Evolutionary conservation across 2,113 vertebrate species (phyloP).

Genomic region (Willisornis vidua): DNA sequence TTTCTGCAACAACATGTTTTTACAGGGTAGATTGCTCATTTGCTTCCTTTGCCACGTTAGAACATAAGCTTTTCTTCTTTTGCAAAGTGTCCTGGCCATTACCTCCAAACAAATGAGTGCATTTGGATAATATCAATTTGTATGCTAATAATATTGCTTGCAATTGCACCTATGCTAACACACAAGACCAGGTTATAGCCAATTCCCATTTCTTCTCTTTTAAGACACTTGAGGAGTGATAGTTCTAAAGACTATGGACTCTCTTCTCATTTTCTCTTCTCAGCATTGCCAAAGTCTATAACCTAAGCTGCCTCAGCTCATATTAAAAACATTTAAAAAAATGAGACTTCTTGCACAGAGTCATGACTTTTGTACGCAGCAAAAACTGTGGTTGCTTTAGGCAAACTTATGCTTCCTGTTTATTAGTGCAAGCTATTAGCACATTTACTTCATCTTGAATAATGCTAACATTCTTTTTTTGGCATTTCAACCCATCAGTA

Average conservation of each 20-base stretch:
- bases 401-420: not conserved
- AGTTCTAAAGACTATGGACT: conserved; percentile 22
- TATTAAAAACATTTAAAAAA: conserved; percentile 4
- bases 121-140: conserved; percentile 45
- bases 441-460: not conserved
- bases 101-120: not conserved
- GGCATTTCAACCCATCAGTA: not conserved
- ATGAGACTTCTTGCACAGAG: not conserved
- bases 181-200: not conserved
- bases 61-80: not conserved
- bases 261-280: not conserved
- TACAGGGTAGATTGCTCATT: not conserved
- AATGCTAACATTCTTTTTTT: not conserved
- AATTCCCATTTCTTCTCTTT: conserved; percentile 2
- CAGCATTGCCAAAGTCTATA: not conserved
- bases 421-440: not conserved
- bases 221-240: not conserved
- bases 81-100: not conserved
- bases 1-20: not conserved
- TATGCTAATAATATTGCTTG: conserved; percentile 47
- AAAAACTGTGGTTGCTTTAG: conserved; percentile 3
- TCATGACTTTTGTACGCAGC: not conserved
- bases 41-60: not conserved
- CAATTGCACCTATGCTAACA: not conserved
- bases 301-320: not conserved